Base-by-base conservation (phyloP, 2,888 invertebrate species). In the Cynaeus angustus region DNA sequence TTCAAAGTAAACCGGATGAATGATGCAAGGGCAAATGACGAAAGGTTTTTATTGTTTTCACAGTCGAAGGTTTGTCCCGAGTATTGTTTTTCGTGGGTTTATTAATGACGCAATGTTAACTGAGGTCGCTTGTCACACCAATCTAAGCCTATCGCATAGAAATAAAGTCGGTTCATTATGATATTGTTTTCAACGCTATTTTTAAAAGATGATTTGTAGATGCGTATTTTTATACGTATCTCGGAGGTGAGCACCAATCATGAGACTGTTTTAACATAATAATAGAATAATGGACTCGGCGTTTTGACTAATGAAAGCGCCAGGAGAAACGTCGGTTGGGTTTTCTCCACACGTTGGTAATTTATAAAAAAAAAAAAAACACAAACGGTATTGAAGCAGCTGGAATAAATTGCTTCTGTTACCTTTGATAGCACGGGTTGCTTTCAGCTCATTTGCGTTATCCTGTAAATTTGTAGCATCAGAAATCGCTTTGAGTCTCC, bases 21-120 rank as follows among this genome's bases (percentile, higher is more conserved):
- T 3, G 30, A n/a, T 26, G 52, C 52, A 13, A 52, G 52, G 52
- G 52, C 48, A 16, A 48, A 16, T 14, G 10, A 12, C 8, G 8
- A 12, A 16, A 14, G 21, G 45, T 26, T 48, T 48, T 48, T 16
- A 48, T 48, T 48, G 26, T 48, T 48, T 26, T 48, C 13, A 12
- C 16, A 12, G 13, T 37, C 14, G 55, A 55, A 55, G 55, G 55
- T 55, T 55, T 55, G 37, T 55, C 55, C 13, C 14, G 37, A 37
- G 55, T 16, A 55, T 55, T 55, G 55, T 46, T 55, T 37, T 55
- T 55, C 55, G 30, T 8, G 30, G 10, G 21, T 21, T 21, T 21
- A 50, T 50, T 50, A 50, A 37, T 55, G 37, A 55, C 55, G 33
- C 38, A 55, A 53, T 28, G 30, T n/a, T 8, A n/a, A 28, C 21